Base-by-base conservation (phyloP, 2,113 vertebrate species). In the Suncus etruscus region DNA sequence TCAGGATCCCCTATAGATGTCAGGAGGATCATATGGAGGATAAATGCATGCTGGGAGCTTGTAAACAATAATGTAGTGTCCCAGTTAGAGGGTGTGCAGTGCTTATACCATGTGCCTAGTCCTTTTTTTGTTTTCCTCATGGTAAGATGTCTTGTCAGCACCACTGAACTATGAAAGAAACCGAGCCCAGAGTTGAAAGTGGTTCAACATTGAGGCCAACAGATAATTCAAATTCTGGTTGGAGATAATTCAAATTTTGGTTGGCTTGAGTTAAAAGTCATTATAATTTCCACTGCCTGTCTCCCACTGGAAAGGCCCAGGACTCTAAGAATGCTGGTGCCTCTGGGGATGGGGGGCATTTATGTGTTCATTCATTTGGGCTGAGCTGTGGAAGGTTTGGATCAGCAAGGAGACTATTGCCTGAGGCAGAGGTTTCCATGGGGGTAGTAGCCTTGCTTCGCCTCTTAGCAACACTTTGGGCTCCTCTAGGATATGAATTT, bases 181-280 rank as follows among this genome's bases (percentile, higher is more conserved):
- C 63, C 10, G 31, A 75, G 77, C 15, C 39, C 69, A 74, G 80
- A 68, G 66, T n/a, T 68, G 11, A 11, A 68, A 29, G 6, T 68
- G 66, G 11, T 27, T 29, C 66, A 68, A 11, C 6, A n/a, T n/a
- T 68, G 25, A 2, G 66, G 27, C 54, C 54, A 68, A 68, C 27
- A 68, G 25, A 8, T 68, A n/a, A 68, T 27, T 7, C 22, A 25
- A 25, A 27, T 25, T 3, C 24, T 7, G 8, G 39, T n/a, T 58
- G 0, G 0, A 68, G 25, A 8, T 68, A n/a, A 68, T 27, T 7
- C 22, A 25, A 25, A 27, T 25, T 3, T 18, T 7, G 8, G 39
- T n/a, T 58, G 0, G 0, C 25, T 77, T 48, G 47, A 45, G n/a
- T 24, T 22, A 20, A 39, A 39, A 16, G 1, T 58, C 48, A 4